Base-by-base conservation (phyloP, 2,113 vertebrate genomes). In the Diphyllodes magnificus region DNA sequence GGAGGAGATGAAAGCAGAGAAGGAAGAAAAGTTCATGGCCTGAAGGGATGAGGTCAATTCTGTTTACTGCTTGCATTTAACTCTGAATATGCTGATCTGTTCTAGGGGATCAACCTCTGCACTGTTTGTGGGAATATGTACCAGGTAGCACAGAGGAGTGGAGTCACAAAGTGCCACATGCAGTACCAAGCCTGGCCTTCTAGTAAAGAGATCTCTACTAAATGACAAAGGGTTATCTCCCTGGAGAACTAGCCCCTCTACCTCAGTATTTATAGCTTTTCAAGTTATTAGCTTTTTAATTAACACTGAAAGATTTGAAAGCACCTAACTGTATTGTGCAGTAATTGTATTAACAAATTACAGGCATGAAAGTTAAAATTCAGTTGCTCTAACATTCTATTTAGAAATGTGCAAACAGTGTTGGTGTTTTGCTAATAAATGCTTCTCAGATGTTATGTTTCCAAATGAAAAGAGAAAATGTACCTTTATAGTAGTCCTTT, bases 251-350 rank as follows among this genome's bases (percentile, higher is more conserved):
- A 88, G 33, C 49, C 53, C 76, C 53, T 90, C 79, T 89, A 79
- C 94, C 82, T 93, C 92, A 82, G 51, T 91, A 96, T 97, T 97
- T 96, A 97, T 90, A 96, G 86, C 50, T 92, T 96, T 96, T 97
- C 97, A 97, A 97, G 90, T 97, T 97, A 98, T 95, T 97, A 97
- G 76, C 92, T 97, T 98, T 97, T 97, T 98, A 97, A 98, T 98
- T 98, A 98, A 98, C 93, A 94, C 76, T 70, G 95, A 97, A 97
- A 97, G 90, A 94, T 95, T 92, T 92, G 93, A 96, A 97, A 97
- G 81, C 82, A 93, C 92, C 86, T 97, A 95, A 92, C 94, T 95
- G 59, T 88, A 95, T 97, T 97, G 85, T 70, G 80, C 88, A 83
- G 56, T 96, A 97, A 97, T 98, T 97, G 97, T 93, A 96, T 97